Percentiles rank a stretch among this genome's conserved stretches.
Evolutionary conservation across 1,140 invertebrate genomes (phyloP).

Genomic region (Drosophila chauvacae): DNA sequence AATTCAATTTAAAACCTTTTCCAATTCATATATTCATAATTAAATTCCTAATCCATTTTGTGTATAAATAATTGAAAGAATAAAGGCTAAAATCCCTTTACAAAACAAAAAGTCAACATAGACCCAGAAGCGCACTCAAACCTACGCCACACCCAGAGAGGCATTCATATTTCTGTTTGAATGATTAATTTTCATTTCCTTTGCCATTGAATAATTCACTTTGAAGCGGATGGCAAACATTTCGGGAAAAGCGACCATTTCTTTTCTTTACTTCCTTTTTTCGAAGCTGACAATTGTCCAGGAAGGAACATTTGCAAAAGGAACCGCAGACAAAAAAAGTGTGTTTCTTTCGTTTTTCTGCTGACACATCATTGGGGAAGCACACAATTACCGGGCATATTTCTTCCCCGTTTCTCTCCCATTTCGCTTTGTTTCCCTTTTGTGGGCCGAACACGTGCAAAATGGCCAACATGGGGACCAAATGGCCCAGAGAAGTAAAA

Average conservation of each 20-base stretch:
- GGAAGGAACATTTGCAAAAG: conserved; percentile 18
- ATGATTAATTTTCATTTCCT: conserved; percentile 45
- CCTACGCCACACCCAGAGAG: background rate
- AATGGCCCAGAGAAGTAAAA: conserved; percentile 51
- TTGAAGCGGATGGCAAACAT: conserved; percentile 3
- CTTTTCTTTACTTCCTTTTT: background rate
- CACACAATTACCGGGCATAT: conserved; percentile 67
- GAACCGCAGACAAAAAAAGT: conserved; percentile 20
- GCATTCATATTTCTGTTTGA: conserved; percentile 12
- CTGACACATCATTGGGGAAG: conserved; percentile 57
- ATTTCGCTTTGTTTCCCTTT: conserved; percentile 43
- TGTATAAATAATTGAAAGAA: conserved; percentile 6
- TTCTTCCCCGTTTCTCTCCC: conserved; percentile 55
- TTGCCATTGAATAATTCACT: conserved; percentile 38
- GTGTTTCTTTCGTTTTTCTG: conserved; percentile 21
- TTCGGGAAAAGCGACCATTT: conserved; percentile 4
- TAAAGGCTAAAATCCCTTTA: background rate
- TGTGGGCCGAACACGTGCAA: conserved; percentile 71
- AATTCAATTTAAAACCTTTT: background rate
- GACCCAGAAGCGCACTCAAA: background rate
- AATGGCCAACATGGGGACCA: conserved; percentile 49
- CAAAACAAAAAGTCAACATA: background rate
- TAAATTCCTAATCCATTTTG: conserved; percentile 5
- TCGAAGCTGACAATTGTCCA: conserved; percentile 40
- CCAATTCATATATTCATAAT: background rate